phyloP scores from a whole-genome alignment of 2,797 vertebrate genomes.

The Chaetodon trifasciatus region DNA sequence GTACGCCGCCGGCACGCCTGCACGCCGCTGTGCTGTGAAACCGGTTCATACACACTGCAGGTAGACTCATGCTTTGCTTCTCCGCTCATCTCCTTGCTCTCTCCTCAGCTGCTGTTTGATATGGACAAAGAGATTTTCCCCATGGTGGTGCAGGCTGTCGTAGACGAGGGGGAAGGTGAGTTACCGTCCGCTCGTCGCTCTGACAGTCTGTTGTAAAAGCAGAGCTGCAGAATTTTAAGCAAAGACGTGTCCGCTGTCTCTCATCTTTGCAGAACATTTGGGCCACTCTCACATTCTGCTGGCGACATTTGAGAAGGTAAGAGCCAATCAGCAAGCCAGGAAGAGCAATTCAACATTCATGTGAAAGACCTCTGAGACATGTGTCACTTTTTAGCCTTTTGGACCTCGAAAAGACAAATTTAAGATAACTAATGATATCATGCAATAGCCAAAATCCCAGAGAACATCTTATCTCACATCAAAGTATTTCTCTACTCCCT shows the following conservation, averaged over 20 bases:
- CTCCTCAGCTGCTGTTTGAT: constrained; percentile 91
- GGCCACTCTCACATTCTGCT: constrained; percentile 96
- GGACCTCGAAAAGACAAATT: too few relatives aligned
- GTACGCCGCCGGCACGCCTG: constrained; percentile 71
- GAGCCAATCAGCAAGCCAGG: neutral
- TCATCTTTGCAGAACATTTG: constrained; percentile 89
- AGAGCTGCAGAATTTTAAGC: constrained; percentile 23
- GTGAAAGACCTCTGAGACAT: neutral
- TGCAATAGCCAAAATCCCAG: neutral
- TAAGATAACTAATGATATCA: neutral
- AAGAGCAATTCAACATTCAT: too few relatives aligned
- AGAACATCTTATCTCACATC: neutral
- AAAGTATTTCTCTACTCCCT: neutral
- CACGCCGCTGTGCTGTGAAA: neutral
- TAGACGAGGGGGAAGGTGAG: constrained; percentile 95
- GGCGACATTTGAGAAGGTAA: constrained; percentile 97
- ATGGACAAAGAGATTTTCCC: constrained; percentile 96
- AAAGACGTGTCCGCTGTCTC: neutral
- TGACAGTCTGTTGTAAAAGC: neutral
- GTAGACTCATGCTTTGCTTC: neutral
- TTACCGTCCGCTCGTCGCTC: neutral
- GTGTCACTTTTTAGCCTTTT: neutral
- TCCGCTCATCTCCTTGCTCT: constrained; percentile 1
- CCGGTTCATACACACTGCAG: neutral
- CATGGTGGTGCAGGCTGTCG: constrained; percentile 96